phyloP scores from a whole-genome alignment of 2,888 invertebrate genomes.

The Mythimna albipuncta region DNA sequence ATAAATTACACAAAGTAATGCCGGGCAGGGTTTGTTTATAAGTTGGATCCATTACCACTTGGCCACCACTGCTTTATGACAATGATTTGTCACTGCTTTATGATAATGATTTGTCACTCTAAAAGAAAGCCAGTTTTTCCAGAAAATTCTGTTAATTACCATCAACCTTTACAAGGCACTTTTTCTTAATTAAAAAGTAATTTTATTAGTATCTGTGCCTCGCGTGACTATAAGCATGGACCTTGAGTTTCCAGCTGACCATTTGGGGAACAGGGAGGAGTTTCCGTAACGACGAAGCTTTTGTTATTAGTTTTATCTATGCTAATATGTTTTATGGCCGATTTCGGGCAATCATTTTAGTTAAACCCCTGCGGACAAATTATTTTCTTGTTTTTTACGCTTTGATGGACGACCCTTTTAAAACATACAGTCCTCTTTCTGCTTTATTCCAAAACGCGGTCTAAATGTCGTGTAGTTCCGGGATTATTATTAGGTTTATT shows the following conservation, averaged over 20 bases:
- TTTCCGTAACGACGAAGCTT: conserved; percentile 27
- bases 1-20: too few relatives aligned
- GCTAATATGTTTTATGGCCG: conserved; percentile 36
- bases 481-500: too few relatives aligned
- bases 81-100: too few relatives aligned
- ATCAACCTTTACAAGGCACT: conserved; percentile 25
- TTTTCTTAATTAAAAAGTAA: conserved; percentile 46
- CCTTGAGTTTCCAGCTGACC: conserved; percentile 28
- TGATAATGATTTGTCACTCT: too few relatives aligned
- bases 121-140: neutral
- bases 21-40: too few relatives aligned
- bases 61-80: too few relatives aligned
- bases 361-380: neutral
- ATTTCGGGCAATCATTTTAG: conserved; percentile 12
- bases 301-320: conserved; percentile 31
- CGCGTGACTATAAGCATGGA: conserved; percentile 43
- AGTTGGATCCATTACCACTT: too few relatives aligned
- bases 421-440: too few relatives aligned
- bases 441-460: too few relatives aligned
- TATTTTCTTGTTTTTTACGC: neutral
- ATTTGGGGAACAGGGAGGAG: conserved; percentile 40
- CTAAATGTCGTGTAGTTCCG: too few relatives aligned
- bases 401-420: neutral
- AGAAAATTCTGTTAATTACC: conserved; percentile 7
- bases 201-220: conserved; percentile 16